Evolutionary conservation across 2,113 vertebrate species (phyloP).

Genomic region (Natator depressus): DNA sequence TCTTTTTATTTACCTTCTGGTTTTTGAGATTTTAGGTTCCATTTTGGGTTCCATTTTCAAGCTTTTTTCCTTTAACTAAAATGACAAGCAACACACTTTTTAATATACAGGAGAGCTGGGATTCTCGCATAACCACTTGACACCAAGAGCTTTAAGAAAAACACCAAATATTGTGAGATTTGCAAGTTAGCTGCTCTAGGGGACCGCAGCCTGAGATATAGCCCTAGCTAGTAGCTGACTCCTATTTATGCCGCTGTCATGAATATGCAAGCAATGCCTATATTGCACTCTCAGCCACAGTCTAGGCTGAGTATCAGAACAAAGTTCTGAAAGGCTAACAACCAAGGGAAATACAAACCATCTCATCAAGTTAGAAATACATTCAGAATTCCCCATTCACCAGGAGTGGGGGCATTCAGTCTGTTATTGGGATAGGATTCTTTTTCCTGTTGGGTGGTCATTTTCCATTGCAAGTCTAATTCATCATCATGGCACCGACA

Average conservation of each 20-base stretch:
- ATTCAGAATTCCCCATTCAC: not conserved
- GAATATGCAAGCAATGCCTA: not conserved
- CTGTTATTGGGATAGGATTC: not conserved
- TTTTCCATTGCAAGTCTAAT: not conserved
- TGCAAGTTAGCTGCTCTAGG: fast-evolving
- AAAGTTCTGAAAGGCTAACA: constrained; percentile 33
- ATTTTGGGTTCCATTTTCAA: not conserved
- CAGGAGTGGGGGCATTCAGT: not conserved
- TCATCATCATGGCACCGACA: not conserved
- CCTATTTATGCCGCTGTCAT: fast-evolving
- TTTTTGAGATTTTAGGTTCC: not conserved
- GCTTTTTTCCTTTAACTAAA: not conserved
- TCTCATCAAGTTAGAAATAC: not conserved
- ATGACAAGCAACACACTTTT: not conserved
- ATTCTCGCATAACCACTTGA: not conserved
- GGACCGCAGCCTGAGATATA: not conserved
- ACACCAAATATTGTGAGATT: not conserved
- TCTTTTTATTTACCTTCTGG: not conserved
- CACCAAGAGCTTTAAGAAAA: not conserved
- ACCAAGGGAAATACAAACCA: constrained; percentile 15
- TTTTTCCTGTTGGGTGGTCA: constrained; percentile 24
- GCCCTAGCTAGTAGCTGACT: not conserved
- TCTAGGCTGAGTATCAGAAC: not conserved
- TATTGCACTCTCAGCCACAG: not conserved
- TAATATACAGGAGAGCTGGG: not conserved